Conservation (phyloP, 2,888 invertebrate genomes). For the Tachystola acroxantha region DNA sequence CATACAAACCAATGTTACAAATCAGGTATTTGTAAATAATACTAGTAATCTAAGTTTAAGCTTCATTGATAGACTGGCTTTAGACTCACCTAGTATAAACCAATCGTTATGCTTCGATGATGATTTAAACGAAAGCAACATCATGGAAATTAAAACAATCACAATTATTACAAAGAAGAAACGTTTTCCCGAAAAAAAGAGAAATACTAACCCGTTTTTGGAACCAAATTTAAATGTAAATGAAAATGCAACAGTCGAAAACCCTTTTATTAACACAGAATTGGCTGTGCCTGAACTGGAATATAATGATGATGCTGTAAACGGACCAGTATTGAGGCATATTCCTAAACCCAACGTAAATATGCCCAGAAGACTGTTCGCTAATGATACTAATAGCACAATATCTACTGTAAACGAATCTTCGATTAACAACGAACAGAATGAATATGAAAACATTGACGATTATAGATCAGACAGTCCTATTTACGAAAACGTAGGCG, state of each 20-base stretch:
- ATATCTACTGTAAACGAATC: constrained; percentile 66
- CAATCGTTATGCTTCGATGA: constrained; percentile 65
- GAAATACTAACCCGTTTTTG: constrained; percentile 66
- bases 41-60: constrained; percentile 57
- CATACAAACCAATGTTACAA: constrained; percentile 50
- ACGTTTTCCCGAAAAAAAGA: constrained; percentile 33
- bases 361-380: constrained; percentile 56
- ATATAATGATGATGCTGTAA: constrained; percentile 41
- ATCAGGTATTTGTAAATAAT: constrained; percentile 57
- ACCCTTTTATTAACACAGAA: constrained; percentile 42
- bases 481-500: constrained; percentile 57
- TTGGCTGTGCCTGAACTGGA: constrained; percentile 42
- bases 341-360: constrained; percentile 26
- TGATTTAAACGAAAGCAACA: constrained; percentile 73
- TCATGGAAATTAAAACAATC: constrained; percentile 75
- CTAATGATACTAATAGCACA: constrained; percentile 59
- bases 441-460: constrained; percentile 65
- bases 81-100: constrained; percentile 57
- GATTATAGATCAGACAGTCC: constrained; percentile 55
- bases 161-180: constrained; percentile 69
- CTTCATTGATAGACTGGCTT: constrained; percentile 64
- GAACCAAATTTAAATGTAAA: constrained; percentile 44
- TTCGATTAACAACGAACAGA: constrained; percentile 29
- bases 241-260: constrained; percentile 26
- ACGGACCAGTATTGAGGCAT: constrained; percentile 23